Evolutionary conservation across 2,888 invertebrate species (phyloP), one percentile per base, ranked within the genome.

Genomic region (Drosophila lutescens): DNA sequence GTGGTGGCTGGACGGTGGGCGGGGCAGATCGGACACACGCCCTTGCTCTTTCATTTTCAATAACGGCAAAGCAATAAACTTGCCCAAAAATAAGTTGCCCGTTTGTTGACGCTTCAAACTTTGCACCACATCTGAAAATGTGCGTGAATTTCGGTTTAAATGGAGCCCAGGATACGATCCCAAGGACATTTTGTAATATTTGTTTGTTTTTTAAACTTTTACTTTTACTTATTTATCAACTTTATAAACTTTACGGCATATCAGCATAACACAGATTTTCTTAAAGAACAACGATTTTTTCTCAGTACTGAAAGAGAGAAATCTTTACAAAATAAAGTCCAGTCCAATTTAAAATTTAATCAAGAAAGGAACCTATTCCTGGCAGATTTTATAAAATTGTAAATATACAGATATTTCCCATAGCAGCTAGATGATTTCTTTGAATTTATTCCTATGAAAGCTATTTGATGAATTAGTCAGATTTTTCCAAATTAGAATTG

Each of bases 61-160:
- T 78, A 79, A 79, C 71, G 69, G 58, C 72, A 80, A 68, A 72
- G 73, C 73, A 74, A 78, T 80, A 78, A 80, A 80, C 66, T 80
- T 78, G 44, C 47, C 44, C 36, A 7, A 60, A 55, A 51, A 67
- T 51, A 69, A 51, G 61, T 60, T 70, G 55, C 12, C 30, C 10
- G 23, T 50, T 44, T 54, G 66, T 43, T 61, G 54, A 62, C 47
- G 20, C 40, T 66, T 43, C 12, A 55, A 63, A 67, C 55, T 67
- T 62, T 50, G 69, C 34, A 53, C 51, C 51, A 53, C 66, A 65
- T 66, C 38, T 53, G 23, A 65, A 60, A 44, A 17, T 59, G n/a
- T 12, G 13, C 30, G 10, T 7, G 20, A 12, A 32, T 32, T 30
- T 20, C 12, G 10, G 30, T 32, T 17, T 20, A 4, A 43, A 34